Conservation (phyloP, 1,140 invertebrate species). For the Lucilia sericata region DNA sequence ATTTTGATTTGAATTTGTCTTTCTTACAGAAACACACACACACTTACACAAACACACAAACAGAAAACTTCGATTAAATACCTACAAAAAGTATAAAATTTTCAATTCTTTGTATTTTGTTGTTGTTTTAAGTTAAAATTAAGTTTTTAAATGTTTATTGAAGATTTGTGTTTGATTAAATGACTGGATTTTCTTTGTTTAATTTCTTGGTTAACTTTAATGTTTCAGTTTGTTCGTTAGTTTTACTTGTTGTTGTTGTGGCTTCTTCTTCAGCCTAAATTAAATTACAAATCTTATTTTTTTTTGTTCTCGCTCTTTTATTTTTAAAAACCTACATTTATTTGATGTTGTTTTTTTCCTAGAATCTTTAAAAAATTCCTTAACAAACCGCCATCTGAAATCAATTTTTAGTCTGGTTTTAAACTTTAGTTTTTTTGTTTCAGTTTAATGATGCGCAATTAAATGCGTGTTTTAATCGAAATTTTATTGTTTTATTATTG, state of each 20-base stretch:
- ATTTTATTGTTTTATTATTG: constrained; percentile 13
- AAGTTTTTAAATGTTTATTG: background rate
- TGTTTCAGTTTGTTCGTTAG: too few species aligned
- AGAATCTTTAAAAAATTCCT: background rate
- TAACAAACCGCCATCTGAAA: background rate
- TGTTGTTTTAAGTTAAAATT: background rate
- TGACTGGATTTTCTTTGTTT: background rate
- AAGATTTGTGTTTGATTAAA: background rate
- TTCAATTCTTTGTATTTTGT: too few species aligned
- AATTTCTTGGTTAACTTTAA: background rate
- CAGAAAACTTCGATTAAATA: too few species aligned
- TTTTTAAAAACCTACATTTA: background rate
- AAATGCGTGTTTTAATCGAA: constrained; percentile 27
- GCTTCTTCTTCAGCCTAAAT: constrained; percentile 8
- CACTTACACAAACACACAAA: too few species aligned
- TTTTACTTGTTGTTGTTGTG: background rate
- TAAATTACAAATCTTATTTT: background rate
- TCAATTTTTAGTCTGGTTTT: background rate
- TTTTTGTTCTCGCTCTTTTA: background rate
- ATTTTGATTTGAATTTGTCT: background rate
- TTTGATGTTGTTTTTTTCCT: constrained; percentile 18
- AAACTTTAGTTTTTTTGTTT: background rate
- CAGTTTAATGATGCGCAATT: constrained; percentile 15
- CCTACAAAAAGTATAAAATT: too few species aligned
- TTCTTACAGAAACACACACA: background rate